Evolutionary conservation across 2,888 invertebrate genomes (phyloP).

Genomic region (Cephus pulcher): DNA sequence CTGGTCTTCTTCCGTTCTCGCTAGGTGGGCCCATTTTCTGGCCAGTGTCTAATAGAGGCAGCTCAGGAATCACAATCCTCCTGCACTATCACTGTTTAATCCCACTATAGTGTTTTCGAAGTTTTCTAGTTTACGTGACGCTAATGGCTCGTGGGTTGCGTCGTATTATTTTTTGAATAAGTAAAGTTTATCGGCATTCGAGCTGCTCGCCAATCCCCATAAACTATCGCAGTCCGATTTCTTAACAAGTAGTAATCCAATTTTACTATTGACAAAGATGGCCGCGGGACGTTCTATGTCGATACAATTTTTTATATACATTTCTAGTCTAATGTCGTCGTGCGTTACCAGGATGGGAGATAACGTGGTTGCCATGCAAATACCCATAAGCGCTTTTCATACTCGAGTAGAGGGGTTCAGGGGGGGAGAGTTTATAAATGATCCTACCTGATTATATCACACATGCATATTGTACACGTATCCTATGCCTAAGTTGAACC

Average conservation of each 20-base stretch:
- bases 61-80: conserved; percentile 12
- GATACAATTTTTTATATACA: background rate
- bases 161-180: conserved; percentile 19
- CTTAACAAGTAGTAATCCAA: background rate
- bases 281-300: background rate
- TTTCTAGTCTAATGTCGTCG: background rate
- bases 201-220: conserved; percentile 8
- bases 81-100: background rate
- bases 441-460: background rate
- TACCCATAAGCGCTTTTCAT: background rate
- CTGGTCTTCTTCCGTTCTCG: background rate
- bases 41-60: conserved; percentile 6
- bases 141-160: conserved; percentile 4
- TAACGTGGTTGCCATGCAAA: background rate
- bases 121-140: conserved; percentile 19
- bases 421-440: background rate
- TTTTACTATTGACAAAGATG: background rate
- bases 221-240: conserved; percentile 8
- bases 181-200: conserved; percentile 12
- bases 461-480: background rate
- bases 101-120: conserved; percentile 6
- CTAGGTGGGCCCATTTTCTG: conserved; percentile 14
- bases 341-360: background rate
- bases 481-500: conserved; percentile 14
- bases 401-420: background rate